Evolutionary conservation across 1,140 invertebrate genomes (phyloP), one percentile per base, ranked within the genome.

Genomic region (Drosophila nikananu): DNA sequence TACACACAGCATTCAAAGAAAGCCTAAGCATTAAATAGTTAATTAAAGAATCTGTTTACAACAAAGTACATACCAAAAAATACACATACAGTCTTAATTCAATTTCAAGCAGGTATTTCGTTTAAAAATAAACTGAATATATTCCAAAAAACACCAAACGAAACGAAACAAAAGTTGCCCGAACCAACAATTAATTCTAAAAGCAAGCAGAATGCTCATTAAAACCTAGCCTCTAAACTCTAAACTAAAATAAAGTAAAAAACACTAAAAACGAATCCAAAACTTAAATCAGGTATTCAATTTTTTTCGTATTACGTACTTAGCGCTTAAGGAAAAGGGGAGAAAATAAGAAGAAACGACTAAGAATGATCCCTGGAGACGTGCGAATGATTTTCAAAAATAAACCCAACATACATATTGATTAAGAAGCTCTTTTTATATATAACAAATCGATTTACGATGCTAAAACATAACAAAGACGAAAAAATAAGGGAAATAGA

Each of bases 261-360:
- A 65, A 52, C 64, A 66, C 62, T 66, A 49, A 77, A 80, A 80
- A 90, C 86, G 84, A 87, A 87, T 87, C 84, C 84, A 87, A 87
- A 87, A 89, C 84, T 81, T 89, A 90, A 81, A 84, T 89, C 84
- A 89, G 84, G 84, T 89, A 89, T 87, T 87, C 84, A 89, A 84
- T 81, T 87, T 87, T 89, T 87, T 75, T 89, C 77, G 73, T 78
- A 83, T 77, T 66, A 77, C 58, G 65, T 59, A 70, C 73, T 57
- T 66, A 83, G 80, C 30, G 21, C 10, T 42, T 77, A 77, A 70
- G 49, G 13, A 73, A 65, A 46, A 46, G 44, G 17, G 37, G 51
- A 25, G 27, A 9, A 54, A 55, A 6, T 23, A 61, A 35, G 55
- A 49, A 58, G 72, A 64, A 67, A 63, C 57, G 80, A 80, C 66